Percentiles rank a stretch among this genome's conserved stretches.
These are phyloP conservation scores for Manis pentadactyla DNA, from an alignment of 2,797 vertebrate genomes.

Conservation along the genomic window DNA sequence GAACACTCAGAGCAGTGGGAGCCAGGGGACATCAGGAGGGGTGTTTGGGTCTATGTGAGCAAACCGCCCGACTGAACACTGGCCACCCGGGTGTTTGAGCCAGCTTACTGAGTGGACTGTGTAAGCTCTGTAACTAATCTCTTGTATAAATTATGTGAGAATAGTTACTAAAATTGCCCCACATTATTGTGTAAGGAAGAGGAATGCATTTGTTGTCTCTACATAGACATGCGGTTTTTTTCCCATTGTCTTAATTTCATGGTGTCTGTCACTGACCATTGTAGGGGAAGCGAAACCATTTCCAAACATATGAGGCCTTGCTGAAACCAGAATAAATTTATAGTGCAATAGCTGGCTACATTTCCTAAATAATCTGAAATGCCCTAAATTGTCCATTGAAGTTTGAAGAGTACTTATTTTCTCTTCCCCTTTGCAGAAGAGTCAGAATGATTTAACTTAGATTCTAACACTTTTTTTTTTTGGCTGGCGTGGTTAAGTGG, in stretches of 20 bases:
- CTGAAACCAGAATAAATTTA: constrained; percentile 54
- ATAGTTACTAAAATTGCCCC: neutral
- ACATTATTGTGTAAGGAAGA: neutral
- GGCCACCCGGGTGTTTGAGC: neutral
- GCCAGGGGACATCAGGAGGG: neutral
- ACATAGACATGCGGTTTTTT: neutral
- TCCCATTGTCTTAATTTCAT: neutral
- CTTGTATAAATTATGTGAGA: neutral
- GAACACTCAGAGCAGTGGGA: neutral
- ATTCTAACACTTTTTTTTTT: neutral
- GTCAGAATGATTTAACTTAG: constrained; percentile 16
- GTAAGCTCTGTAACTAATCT: neutral
- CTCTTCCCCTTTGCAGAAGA: constrained; percentile 54
- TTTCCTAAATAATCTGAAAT: constrained; percentile 43
- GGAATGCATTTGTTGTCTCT: neutral
- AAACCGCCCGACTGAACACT: neutral
- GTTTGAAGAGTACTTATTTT: constrained; percentile 49
- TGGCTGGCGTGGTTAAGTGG: neutral
- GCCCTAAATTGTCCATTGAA: neutral
- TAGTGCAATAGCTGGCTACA: constrained; percentile 4
- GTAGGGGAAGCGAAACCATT: constrained; percentile 58
- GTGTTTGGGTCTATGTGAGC: neutral
- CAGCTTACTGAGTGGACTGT: neutral
- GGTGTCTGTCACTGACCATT: neutral
- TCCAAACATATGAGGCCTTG: neutral